These are phyloP conservation scores for Steatocranus sp. DNA, from an alignment of 2,797 vertebrate genomes.

Conservation along the genomic window DNA sequence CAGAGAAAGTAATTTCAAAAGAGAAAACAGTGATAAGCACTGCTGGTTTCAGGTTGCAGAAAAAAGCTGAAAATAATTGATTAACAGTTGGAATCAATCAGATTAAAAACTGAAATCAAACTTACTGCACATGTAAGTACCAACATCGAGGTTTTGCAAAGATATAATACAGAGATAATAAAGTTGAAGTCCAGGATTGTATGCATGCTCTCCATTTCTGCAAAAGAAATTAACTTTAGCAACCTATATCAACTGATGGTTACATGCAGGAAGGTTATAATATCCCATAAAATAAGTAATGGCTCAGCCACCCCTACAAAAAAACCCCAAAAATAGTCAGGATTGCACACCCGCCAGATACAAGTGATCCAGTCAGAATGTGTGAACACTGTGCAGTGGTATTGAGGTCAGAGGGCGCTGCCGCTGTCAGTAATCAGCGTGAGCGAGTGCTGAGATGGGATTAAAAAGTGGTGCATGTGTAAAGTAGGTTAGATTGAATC, in stretches of 20 bases:
- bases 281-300: neutral
- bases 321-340: accelerated
- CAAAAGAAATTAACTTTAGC: neutral
- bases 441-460: neutral
- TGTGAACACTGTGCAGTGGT: neutral
- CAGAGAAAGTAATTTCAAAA: neutral
- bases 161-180: neutral
- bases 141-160: neutral
- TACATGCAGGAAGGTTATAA: neutral
- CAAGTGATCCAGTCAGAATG: neutral
- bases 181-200: neutral
- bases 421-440: neutral
- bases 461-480: neutral
- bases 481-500: neutral
- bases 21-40: neutral
- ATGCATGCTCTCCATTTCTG: neutral
- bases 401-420: neutral
- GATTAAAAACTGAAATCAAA: neutral
- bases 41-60: neutral
- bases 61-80: neutral
- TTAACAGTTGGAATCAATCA: neutral
- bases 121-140: neutral
- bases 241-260: neutral
- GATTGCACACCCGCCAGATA: neutral
- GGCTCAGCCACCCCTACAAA: neutral